phyloP scores from a whole-genome alignment of 1,140 invertebrate species.

The Caerostris darwini region DNA sequence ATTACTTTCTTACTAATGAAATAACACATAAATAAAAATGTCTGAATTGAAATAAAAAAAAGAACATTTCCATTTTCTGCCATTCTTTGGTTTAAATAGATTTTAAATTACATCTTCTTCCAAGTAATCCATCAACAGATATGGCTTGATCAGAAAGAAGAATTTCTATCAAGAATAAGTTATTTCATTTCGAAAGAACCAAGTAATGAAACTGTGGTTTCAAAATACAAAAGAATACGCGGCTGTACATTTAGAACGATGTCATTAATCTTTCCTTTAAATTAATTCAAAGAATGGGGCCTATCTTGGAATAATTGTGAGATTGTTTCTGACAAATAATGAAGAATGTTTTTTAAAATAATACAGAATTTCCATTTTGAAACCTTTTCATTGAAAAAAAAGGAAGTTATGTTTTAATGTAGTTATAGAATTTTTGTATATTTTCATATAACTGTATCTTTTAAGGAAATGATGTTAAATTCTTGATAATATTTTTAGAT shows the following conservation, averaged over 20 bases:
- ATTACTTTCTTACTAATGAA: background rate
- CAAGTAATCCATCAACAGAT: background rate
- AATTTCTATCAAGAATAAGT: background rate
- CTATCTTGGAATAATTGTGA: background rate
- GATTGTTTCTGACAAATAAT: background rate
- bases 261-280: background rate
- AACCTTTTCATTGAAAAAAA: too few relatives aligned
- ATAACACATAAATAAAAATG: background rate
- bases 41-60: background rate
- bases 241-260: background rate
- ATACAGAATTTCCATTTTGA: too few relatives aligned
- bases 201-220: background rate
- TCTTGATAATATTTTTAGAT: slow-evolving; percentile 79
- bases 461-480: background rate
- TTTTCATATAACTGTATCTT: too few relatives aligned
- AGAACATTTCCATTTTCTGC: background rate
- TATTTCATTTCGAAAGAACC: background rate
- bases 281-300: background rate
- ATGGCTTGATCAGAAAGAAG: background rate
- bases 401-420: too few relatives aligned
- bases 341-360: too few relatives aligned
- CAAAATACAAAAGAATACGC: background rate
- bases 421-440: too few relatives aligned
- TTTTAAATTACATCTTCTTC: background rate
- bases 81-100: background rate